Evolutionary conservation across 1,140 invertebrate genomes (phyloP), one percentile per base, ranked within the genome.

Genomic region (Drosophila nebulosa): DNA sequence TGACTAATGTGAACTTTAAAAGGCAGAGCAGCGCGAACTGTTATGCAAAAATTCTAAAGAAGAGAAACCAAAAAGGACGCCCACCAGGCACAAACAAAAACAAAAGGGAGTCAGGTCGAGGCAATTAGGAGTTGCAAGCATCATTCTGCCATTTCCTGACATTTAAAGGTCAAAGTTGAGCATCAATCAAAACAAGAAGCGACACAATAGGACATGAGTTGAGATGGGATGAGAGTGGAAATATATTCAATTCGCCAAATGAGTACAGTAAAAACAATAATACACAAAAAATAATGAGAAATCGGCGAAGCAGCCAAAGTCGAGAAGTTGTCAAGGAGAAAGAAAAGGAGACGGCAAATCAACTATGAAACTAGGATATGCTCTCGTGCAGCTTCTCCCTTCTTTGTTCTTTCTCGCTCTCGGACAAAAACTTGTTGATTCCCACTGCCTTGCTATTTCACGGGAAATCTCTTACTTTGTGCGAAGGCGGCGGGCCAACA

Each of bases 151-250:
- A 22, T 58, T 58, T 42, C 64, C 68, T 81, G 81, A 86, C 81
- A 85, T 85, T 85, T 85, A 85, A 85, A 85, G 81, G 81, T 81
- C 76, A 85, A 56, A 85, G 73, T 70, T 85, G 32, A 81, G 78
- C 78, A 78, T 86, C 78, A 85, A 85, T 84, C 69, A 84, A 68
- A 67, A 46, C 39, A 46, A 21, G 7, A 5, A 21, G 7, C 3
- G 27, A 32, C 30, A 32, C 24, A 4, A 24, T 4, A n/a, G 12
- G 35, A 36, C 35, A 36, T n/a, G n/a, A n/a, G n/a, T n/a, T 36
- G 35, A 36, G 35, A 35, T 2, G 10, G 4, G 35, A 14, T 46
- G 51, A 64, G 51, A 58, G 42, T 69, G 59, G 69, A 68, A 46
- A 21, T 46, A 65, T 69, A 74, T 71, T 64, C 67, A 69, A 61